Base-by-base conservation (phyloP, 37 sponge, comb jelly and placozoan genomes). In the Bolinopsis microptera region DNA sequence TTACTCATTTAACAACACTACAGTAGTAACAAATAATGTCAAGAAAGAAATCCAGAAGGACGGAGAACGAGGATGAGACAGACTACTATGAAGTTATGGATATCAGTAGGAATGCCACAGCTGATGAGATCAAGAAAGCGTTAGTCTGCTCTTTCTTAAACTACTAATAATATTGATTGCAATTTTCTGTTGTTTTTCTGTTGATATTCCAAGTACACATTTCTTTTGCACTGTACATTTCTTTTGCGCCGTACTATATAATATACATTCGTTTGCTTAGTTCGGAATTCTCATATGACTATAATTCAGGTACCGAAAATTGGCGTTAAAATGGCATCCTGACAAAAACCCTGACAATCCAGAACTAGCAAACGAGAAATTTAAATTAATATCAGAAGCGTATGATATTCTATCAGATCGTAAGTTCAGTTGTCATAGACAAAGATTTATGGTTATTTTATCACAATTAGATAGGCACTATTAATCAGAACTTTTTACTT, bases 251-350 rank as follows among this genome's bases (percentile, higher is more conserved):
- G 68, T 61, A 61, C 68, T 18, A n/a, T n/a, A n/a, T n/a, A n/a
- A n/a, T n/a, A n/a, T n/a, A n/a, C n/a, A n/a, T n/a, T n/a, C n/a
- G n/a, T n/a, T n/a, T n/a, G n/a, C n/a, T n/a, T n/a, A n/a, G n/a
- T n/a, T n/a, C n/a, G n/a, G n/a, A n/a, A n/a, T n/a, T n/a, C n/a
- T n/a, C n/a, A n/a, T n/a, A n/a, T n/a, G n/a, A n/a, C n/a, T n/a
- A n/a, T 13, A 48, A 48, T 48, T 80, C 90, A 86, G 90, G 61
- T 86, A 86, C 61, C 1, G 90, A 39, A 86, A 86, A 86, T 34
- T 86, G 23, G 90, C 90, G 28, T 86, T 86, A 48, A 86, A 41
- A n/a, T 86, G 61, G 61, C 90, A 86, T 41, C 90, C 90, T 3
- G 90, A 86, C 39, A 86, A 86, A 40, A 86, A 86, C 31, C 32